These are phyloP conservation scores for Parasteatoda tepidariorum DNA, from an alignment of 1,140 invertebrate species.

Conservation along the genomic window DNA sequence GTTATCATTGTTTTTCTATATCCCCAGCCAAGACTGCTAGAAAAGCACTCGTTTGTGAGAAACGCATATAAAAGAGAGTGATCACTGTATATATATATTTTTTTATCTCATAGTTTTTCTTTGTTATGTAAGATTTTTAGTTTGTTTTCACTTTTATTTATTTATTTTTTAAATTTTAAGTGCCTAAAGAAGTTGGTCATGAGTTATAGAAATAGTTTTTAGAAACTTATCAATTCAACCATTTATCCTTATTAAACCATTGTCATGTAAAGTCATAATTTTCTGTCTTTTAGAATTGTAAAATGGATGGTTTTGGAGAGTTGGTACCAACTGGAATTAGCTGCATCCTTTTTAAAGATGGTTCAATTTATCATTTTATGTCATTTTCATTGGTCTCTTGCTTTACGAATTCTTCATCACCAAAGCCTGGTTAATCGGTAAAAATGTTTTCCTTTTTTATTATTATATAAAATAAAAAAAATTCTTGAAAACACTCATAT, in stretches of 20 bases:
- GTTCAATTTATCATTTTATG: constrained; percentile 72
- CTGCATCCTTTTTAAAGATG: constrained; percentile 71
- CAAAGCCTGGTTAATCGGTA: constrained; percentile 70
- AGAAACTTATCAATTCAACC: not conserved
- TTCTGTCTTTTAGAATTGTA: constrained; percentile 68
- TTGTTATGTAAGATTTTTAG: no score
- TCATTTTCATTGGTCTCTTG: constrained; percentile 72
- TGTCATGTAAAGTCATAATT: not conserved
- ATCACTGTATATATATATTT: no score
- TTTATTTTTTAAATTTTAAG: not conserved
- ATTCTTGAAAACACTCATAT: no score
- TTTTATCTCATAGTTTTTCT: no score
- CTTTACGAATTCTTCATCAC: constrained; percentile 70
- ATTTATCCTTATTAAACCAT: not conserved
- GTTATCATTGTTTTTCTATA: no score
- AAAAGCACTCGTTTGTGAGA: no score
- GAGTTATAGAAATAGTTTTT: not conserved
- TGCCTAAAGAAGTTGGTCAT: not conserved
- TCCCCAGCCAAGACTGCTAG: no score
- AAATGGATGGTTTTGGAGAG: constrained; percentile 70
- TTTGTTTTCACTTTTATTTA: not conserved
- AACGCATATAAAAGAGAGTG: no score
- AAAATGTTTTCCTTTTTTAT: constrained; percentile 63
- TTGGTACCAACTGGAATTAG: constrained; percentile 71
- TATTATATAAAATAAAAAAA: no score